Base-by-base conservation (phyloP, 1,140 invertebrate genomes). In the Steinernema khuongi region DNA sequence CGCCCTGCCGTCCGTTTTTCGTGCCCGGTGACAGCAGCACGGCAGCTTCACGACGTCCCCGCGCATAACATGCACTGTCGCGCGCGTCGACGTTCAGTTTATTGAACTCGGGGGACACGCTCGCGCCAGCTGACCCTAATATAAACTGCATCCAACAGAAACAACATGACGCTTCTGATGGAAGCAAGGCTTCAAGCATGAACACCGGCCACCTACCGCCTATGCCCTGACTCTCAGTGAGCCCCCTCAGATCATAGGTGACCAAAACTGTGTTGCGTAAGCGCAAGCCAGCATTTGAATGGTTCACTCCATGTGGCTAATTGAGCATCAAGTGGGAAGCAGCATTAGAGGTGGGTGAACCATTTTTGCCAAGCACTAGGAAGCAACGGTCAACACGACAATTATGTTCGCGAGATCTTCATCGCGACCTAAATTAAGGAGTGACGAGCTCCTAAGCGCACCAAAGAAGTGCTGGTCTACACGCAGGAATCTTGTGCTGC, bases 21-120 rank as follows among this genome's bases (percentile, higher is more conserved):
- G 50, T 60, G 50, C 50, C 4, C 50, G 50, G 11, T 60, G 50
- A 60, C 22, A 22, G 50, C 50, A 60, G 50, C 50, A 60, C 22
- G 50, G 50, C 50, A 60, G 50, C 50, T 60, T 60, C 50, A 60
- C 50, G 50, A 26, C 50, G 50, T 26, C 50, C 50, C 50, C 22
- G 50, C 50, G 50, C 50, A 60, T 60, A 22, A n/a, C 50, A 60
- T 60, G 11, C 50, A 60, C 50, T 60, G 22, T 60, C 26, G 26
- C 50, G 50, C 22, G 50, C 50, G 7, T 22, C 14, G 14, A 60
- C 50, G 50, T 22, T 60, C 50, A 60, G 50, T 60, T 60, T 60
- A 60, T 60, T 60, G 50, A 60, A 60, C 50, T 60, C 50, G 50
- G 50, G 50, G 50, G 50, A 60, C 50, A 60, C 50, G 50, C 50